phyloP scores from a whole-genome alignment of 2,797 vertebrate genomes.

The Acrossocheilus fasciatus region DNA sequence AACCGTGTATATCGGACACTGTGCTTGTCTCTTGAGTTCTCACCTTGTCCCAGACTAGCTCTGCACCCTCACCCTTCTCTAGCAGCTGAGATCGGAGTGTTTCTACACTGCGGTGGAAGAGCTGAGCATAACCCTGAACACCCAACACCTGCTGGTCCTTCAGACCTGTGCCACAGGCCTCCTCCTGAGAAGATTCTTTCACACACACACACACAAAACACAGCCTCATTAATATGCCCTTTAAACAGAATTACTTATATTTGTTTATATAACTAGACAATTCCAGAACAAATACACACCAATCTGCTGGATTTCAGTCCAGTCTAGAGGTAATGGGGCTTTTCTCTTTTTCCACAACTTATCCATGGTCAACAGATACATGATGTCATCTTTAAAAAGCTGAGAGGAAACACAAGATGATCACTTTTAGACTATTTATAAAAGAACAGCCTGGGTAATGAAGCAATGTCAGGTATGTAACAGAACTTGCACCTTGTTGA shows the following conservation, averaged over 20 bases:
- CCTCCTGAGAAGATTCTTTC: slow-evolving; percentile 78
- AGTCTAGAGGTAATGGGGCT: slow-evolving; percentile 92
- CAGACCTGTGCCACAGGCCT: slow-evolving; percentile 76
- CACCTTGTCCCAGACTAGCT: slow-evolving; percentile 98
- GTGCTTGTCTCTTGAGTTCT: not conserved
- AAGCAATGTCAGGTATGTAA: not conserved
- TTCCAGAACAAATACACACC: slow-evolving; percentile 73
- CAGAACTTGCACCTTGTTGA: slow-evolving; percentile 88
- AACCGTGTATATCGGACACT: not conserved
- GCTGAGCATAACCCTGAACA: slow-evolving; percentile 85
- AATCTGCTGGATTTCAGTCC: slow-evolving; percentile 86
- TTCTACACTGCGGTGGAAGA: slow-evolving; percentile 92
- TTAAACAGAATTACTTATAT: not conserved
- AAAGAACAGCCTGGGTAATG: not conserved
- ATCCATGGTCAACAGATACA: slow-evolving; percentile 97
- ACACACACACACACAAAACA: not conserved
- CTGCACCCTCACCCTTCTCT: slow-evolving; percentile 88
- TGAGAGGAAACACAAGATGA: slow-evolving; percentile 60
- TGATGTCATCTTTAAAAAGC: slow-evolving; percentile 99
- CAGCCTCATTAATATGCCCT: not conserved
- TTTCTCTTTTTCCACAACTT: slow-evolving; percentile 98
- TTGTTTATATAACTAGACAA: not conserved
- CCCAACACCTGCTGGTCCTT: slow-evolving; percentile 96
- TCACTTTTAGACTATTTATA: not conserved
- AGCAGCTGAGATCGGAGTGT: slow-evolving; percentile 86